Percentiles rank a stretch among this genome's conserved stretches.
Conservation (phyloP, 2,888 invertebrate genomes). For the Pomacea canaliculata region DNA sequence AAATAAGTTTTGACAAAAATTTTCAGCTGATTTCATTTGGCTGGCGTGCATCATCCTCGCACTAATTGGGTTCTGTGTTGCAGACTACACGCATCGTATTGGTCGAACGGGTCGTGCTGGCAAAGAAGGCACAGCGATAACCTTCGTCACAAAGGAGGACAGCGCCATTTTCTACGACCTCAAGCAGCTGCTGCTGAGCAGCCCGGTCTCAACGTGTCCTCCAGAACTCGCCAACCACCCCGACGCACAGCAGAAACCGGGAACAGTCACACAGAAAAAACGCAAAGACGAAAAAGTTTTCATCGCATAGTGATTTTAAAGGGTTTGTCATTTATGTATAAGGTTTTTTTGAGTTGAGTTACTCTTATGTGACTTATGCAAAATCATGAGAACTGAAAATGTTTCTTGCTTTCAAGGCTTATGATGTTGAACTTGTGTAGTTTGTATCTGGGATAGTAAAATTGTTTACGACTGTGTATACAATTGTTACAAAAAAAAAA, state of each 20-base stretch:
- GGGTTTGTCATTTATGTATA: neutral
- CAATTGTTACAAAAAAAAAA: too few species aligned
- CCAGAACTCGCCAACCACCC: conserved; percentile 98
- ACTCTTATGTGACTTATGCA: neutral
- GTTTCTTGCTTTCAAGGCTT: too few species aligned
- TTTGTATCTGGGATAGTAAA: too few species aligned
- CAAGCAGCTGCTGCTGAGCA: conserved; percentile 86
- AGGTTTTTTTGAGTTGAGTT: neutral
- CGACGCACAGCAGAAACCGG: conserved; percentile 97
- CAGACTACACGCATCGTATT: conserved; percentile 86
- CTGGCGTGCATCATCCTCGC: too few species aligned
- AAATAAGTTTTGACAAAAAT: too few species aligned
- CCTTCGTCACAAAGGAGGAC: conserved; percentile 98
- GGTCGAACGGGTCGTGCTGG: conserved; percentile 99
- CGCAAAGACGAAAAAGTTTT: conserved; percentile 65
- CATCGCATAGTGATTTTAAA: conserved; percentile 27
- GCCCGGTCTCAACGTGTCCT: conserved; percentile 94
- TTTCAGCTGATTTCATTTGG: too few species aligned
- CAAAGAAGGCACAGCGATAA: conserved; percentile 94
- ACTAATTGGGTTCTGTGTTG: conserved; percentile 63
- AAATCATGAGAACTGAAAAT: too few species aligned
- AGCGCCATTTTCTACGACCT: conserved; percentile 95
- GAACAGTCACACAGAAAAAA: conserved; percentile 89
- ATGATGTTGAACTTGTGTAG: too few species aligned
- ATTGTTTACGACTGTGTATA: too few species aligned